Evolutionary conservation across 1,140 invertebrate genomes (phyloP), one percentile per base, ranked within the genome.

Genomic region (Neelides sp.): DNA sequence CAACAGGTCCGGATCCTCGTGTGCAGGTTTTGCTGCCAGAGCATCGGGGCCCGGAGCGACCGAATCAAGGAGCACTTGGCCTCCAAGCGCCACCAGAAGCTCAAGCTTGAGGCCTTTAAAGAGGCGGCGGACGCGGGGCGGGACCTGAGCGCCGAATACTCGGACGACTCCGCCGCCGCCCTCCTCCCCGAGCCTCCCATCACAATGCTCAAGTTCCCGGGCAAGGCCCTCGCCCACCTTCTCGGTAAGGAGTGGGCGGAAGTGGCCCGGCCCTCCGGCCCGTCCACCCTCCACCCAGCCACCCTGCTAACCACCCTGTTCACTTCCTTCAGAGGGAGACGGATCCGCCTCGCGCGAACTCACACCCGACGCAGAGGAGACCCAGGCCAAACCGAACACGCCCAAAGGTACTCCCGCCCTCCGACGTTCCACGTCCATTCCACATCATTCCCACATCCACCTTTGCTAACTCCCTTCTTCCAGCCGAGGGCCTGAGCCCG

Each of bases 131-230:
- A 61, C 41, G 59, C 59, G 37, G 59, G 59, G 19, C 17, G 59
- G 27, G 59, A 61, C 48, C 50, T 61, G 42, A 50, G 49, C 2
- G 55, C 57, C 27, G 59, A 61, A 34, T 61, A 61, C 39, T 45
- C 49, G 43, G 59, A 61, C 40, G 59, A 61, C 40, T 50, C 45
- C 45, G 56, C 52, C 30, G 42, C 52, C 15, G 59, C 55, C 15
- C 41, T 61, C 19, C 43, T 61, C 13, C 59, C 59, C 22, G 59
- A 61, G 43, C 59, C 59, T 48, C 59, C 59, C 0, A 61, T 61
- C 42, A 61, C 59, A 10, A 61, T 61, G 59, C 55, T 61, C 43
- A 61, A 61, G 40, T 61, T 61, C 43, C 59, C 59, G 3, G 59
- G 59, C 43, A 61, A 61, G 48, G 59, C 59, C 32, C 48, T 61